Conservation (phyloP, 2,888 invertebrate species). For the Stramonita haemastoma region DNA sequence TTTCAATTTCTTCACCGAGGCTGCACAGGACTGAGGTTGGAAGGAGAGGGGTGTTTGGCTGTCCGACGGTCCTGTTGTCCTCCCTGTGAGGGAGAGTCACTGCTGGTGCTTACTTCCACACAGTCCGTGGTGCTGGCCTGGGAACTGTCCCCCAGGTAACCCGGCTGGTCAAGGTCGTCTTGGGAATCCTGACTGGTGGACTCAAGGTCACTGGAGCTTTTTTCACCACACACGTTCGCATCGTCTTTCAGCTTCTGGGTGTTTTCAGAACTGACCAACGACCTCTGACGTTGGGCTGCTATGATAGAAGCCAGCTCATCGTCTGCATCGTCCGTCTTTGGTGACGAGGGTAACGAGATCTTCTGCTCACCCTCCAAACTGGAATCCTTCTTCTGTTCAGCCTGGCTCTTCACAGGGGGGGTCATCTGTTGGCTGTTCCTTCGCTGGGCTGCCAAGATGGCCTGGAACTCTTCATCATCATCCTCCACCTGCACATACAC, state of each 20-base stretch:
- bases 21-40: not conserved
- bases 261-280: not conserved
- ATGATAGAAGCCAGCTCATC: slow-evolving; percentile 9
- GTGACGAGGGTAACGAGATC: not conserved
- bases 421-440: not conserved
- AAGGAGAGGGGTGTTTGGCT: not conserved
- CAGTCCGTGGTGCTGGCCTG: slow-evolving; percentile 9
- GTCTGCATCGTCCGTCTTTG: not conserved
- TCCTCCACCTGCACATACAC: slow-evolving; percentile 28
- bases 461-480: slow-evolving; percentile 46
- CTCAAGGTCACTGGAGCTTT: slow-evolving; percentile 25
- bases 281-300: not conserved
- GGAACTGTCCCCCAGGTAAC: not conserved
- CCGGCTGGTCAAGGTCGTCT: not conserved
- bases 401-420: not conserved
- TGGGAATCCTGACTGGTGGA: slow-evolving; percentile 32
- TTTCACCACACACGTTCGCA: not conserved
- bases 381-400: not conserved
- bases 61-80: not conserved
- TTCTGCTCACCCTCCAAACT: not conserved
- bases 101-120: not conserved
- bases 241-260: not conserved
- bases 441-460: slow-evolving; percentile 47
- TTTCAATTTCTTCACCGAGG: slow-evolving; percentile 48
- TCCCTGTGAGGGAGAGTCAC: not conserved